Base-by-base conservation (phyloP, 2,113 vertebrate genomes). In the Osmerus eperlanus region DNA sequence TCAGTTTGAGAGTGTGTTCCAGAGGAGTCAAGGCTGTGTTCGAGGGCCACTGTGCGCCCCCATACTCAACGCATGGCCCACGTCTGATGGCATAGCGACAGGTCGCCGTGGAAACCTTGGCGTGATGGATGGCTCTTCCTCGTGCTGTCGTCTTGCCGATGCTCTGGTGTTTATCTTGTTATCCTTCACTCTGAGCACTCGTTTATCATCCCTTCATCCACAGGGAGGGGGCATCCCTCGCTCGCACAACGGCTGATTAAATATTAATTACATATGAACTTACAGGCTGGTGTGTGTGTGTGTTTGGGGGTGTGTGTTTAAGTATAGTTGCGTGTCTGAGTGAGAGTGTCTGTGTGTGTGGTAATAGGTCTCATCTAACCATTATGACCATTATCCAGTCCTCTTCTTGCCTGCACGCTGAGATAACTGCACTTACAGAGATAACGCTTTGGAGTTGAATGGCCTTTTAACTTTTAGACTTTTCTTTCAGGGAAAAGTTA, bases 211-310 rank as follows among this genome's bases (percentile, higher is more conserved):
- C 13, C 15, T 18, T 53, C 1, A 18, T 75, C 76, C 70, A 69
- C 55, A 64, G 63, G 63, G 32, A 14, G 2, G 71, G 53, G 67
- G 11, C 60, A 28, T 75, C 70, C 65, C 15, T 61, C 21, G 4
- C 72, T 21, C 1, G 16, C 23, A 64, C 61, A 4, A 16, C 0
- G 19, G 52, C 84, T 69, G 70, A 80, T 84, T 83, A 77, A 84
- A 80, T 79, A 85, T 85, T 69, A 82, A 85, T 87, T 70, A 68
- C 71, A 68, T 76, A 77, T 75, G 72, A 67, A 78, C 81, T 74
- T 70, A 59, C 70, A 63, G 70, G 60, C 76, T 77, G 55, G n/a
- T 9, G 36, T 53, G 16, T 60, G 15, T 13, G 29, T 60, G n/a
- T 61, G 12, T 60, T n/a, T 61, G 13, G 25, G 29, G 9, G 3